A percentile compares a stretch with the other conserved stretches of the same genome.
phyloP scores from a whole-genome alignment of 2,888 invertebrate species.

The Drosophila diplacantha region DNA sequence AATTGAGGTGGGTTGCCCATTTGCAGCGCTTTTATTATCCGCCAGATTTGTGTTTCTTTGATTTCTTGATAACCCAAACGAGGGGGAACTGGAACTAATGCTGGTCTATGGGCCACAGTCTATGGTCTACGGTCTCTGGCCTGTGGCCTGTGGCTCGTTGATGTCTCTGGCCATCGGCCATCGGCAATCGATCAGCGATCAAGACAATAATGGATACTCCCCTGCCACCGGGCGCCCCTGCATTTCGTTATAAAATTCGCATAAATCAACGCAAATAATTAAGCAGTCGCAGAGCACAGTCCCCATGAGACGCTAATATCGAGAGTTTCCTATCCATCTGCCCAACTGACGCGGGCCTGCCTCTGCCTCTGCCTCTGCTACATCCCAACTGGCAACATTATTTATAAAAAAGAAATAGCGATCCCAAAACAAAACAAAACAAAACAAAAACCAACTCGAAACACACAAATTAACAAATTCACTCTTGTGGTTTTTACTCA shows the following conservation, averaged over 20 bases:
- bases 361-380: no score
- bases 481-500: constrained; percentile 30
- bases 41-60: constrained; percentile 27
- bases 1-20: constrained; percentile 56
- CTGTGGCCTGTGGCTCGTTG: constrained; percentile 18
- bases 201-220: constrained; percentile 43
- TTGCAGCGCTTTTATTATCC: constrained; percentile 24
- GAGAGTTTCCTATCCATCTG: constrained; percentile 36
- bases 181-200: constrained; percentile 42
- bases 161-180: constrained; percentile 29
- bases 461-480: constrained; percentile 43
- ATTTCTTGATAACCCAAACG: constrained; percentile 29
- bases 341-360: constrained; percentile 24
- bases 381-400: no score
- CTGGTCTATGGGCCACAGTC: constrained; percentile 20
- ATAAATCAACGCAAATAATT: constrained; percentile 69
- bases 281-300: constrained; percentile 45
- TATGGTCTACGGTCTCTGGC: not conserved
- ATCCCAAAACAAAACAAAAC: constrained; percentile 12
- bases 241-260: constrained; percentile 61
- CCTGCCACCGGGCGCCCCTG: constrained; percentile 13
- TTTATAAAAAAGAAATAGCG: not conserved
- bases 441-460: constrained; percentile 22
- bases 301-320: constrained; percentile 43
- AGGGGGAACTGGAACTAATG: constrained; percentile 45